phyloP scores from a whole-genome alignment of 2,113 vertebrate genomes.

The Nesoenas mayeri region DNA sequence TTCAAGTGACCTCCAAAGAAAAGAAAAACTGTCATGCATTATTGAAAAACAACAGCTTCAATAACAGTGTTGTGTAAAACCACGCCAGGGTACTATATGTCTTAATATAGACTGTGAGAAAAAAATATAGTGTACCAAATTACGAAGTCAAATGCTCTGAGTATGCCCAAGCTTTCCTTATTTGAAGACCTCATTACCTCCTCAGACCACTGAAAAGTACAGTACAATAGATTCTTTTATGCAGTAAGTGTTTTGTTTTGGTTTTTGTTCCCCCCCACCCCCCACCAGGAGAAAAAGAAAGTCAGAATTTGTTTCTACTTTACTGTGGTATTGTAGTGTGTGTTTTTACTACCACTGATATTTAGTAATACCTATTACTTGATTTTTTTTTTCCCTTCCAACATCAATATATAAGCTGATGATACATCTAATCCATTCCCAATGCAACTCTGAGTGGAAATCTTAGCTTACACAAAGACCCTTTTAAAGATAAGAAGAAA shows the following conservation, averaged over 20 bases:
- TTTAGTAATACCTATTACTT: not conserved
- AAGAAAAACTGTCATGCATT: not conserved
- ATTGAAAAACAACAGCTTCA: not conserved
- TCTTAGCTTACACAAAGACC: not conserved
- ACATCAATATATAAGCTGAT: not conserved
- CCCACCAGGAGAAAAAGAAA: not conserved
- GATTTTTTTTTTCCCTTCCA: not conserved
- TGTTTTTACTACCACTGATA: not conserved
- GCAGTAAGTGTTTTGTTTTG: not conserved
- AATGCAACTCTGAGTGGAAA: not conserved
- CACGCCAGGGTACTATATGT: not conserved
- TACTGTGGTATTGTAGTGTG: not conserved
- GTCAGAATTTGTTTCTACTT: not conserved
- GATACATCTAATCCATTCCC: not conserved
- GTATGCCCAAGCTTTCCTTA: not conserved
- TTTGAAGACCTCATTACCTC: not conserved
- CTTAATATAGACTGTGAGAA: not conserved
- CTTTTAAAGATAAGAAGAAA: not conserved
- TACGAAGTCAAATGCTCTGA: not conserved
- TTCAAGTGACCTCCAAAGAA: not conserved
- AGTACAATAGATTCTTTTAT: not conserved
- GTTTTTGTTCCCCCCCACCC: no score
- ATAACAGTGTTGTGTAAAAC: not conserved
- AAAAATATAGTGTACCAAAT: not conserved
- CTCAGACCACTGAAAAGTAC: not conserved